These are phyloP conservation scores for Globicephala melas DNA, from an alignment of 2,113 vertebrate genomes.

Conservation along the genomic window DNA sequence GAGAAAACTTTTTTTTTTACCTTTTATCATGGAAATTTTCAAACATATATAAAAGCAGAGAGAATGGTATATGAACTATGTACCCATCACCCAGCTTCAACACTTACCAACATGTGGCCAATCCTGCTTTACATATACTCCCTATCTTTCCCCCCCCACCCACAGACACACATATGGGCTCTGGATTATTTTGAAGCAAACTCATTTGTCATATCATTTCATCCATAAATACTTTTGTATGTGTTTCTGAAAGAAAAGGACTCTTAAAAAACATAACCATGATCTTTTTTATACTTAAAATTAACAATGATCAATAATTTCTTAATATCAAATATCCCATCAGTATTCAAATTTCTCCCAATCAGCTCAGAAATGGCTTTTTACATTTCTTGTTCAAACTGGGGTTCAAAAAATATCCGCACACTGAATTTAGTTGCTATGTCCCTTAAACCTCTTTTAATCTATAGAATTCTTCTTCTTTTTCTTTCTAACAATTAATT, in stretches of 20 bases:
- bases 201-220: background rate
- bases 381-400: slow-evolving; percentile 29
- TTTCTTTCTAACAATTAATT: background rate
- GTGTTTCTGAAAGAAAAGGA: background rate
- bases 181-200: slow-evolving; percentile 34
- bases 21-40: background rate
- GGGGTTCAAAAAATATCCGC: background rate
- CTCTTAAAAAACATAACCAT: background rate
- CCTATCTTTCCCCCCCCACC: background rate
- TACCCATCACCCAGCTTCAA: background rate
- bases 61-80: background rate
- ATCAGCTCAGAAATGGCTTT: background rate
- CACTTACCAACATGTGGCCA: background rate
- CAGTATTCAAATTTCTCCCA: background rate
- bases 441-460: background rate
- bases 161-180: background rate
- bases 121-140: background rate
- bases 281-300: slow-evolving; percentile 31
- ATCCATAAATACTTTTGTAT: background rate
- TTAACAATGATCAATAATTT: slow-evolving; percentile 22
- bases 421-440: background rate
- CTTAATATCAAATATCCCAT: background rate
- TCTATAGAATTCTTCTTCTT: background rate
- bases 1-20: background rate
- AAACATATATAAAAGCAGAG: background rate